phyloP scores from a whole-genome alignment of 2,113 vertebrate species.

The Colaptes auratus region DNA sequence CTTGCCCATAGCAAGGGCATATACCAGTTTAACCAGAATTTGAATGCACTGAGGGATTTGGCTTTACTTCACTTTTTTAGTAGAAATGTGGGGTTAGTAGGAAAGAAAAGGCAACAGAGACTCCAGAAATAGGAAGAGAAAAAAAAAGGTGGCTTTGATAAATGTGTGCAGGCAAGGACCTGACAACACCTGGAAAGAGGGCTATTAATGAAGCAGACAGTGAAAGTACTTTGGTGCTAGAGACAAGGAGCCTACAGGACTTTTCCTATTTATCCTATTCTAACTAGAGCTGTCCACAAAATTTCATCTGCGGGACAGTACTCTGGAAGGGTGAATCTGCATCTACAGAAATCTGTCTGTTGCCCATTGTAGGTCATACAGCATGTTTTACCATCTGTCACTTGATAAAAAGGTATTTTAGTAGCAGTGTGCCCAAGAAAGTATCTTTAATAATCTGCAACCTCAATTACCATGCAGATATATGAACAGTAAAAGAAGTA shows the following conservation, averaged over 20 bases:
- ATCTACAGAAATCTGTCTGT: background rate
- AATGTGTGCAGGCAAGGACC: background rate
- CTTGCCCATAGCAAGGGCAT: background rate
- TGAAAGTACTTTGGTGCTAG: background rate
- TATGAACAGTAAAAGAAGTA: background rate
- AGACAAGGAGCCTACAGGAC: background rate
- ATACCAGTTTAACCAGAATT: background rate
- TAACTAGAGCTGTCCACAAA: background rate
- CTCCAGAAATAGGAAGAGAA: background rate
- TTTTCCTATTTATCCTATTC: background rate
- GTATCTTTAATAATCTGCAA: background rate
- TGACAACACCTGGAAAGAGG: background rate
- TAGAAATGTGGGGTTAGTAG: background rate
- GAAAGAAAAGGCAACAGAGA: background rate
- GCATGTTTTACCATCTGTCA: background rate
- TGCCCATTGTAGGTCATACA: background rate
- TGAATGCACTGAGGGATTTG: background rate
- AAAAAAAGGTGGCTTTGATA: background rate
- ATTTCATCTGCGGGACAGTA: background rate
- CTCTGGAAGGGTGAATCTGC: background rate
- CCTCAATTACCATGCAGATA: background rate
- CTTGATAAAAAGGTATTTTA: background rate
- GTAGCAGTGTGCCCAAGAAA: background rate
- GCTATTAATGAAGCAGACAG: background rate
- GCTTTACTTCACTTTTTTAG: background rate